Conservation (phyloP, 2,888 invertebrate genomes). For the Scaeva pyrastri region DNA sequence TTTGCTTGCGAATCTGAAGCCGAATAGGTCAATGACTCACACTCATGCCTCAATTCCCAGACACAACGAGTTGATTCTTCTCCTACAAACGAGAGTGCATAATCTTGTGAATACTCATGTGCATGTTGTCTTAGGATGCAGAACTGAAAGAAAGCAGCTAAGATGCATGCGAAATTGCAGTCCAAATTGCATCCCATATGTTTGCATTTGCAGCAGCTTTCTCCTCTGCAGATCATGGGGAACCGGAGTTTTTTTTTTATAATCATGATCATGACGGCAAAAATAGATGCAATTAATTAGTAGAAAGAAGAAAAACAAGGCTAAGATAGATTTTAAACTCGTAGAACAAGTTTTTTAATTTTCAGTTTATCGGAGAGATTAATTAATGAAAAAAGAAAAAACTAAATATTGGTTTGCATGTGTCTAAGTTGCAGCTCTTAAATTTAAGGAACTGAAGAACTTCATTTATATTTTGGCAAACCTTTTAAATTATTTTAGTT, state of each 20-base stretch:
- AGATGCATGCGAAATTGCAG: constrained; percentile 22
- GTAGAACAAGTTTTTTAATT: constrained; percentile 13
- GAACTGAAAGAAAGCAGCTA: background rate
- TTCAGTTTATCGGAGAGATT: background rate
- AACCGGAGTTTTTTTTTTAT: background rate
- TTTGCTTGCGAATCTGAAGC: constrained; percentile 19
- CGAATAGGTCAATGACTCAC: constrained; percentile 60
- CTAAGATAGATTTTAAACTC: constrained; percentile 9
- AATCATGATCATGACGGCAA: constrained; percentile 4
- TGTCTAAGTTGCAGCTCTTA: no score
- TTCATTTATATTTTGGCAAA: no score
- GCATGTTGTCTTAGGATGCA: background rate
- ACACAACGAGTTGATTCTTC: constrained; percentile 19
- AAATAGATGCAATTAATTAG: constrained; percentile 14
- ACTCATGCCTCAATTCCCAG: constrained; percentile 9
- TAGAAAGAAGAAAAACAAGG: background rate
- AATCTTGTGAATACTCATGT: no score
- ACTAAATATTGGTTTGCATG: background rate
- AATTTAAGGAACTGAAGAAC: no score
- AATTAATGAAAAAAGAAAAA: background rate
- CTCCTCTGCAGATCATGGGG: constrained; percentile 24
- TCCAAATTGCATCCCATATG: constrained; percentile 12
- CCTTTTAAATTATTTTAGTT: constrained; percentile 54
- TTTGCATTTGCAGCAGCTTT: constrained; percentile 48
- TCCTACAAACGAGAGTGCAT: background rate